phyloP scores from a whole-genome alignment of 2,888 invertebrate genomes.

The Drosophila setosimentum region DNA sequence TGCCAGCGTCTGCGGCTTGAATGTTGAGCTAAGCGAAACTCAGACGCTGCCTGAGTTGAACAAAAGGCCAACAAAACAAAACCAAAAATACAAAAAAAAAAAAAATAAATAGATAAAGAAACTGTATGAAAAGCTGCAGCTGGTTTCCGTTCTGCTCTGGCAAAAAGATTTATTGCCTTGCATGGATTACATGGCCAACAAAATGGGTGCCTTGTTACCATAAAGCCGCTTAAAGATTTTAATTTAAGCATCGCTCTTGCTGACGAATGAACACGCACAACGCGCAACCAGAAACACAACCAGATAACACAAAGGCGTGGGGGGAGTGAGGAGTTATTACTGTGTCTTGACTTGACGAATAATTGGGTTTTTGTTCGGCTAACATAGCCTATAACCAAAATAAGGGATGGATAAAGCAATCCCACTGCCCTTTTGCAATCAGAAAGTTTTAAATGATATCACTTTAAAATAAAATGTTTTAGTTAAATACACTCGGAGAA shows the following conservation, averaged over 20 bases:
- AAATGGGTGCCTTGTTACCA: conserved; percentile 58
- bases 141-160: conserved; percentile 53
- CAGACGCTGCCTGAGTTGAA: conserved; percentile 16
- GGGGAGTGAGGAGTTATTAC: background rate
- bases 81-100: conserved; percentile 2
- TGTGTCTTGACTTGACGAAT: conserved; percentile 19
- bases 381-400: conserved; percentile 4
- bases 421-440: background rate
- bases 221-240: conserved; percentile 75
- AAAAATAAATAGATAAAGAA: conserved; percentile 36
- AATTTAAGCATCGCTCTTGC: conserved; percentile 53
- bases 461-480: background rate
- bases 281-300: conserved; percentile 3
- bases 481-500: background rate
- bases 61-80: conserved; percentile 40
- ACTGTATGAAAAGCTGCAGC: conserved; percentile 54
- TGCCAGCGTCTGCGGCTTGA: conserved; percentile 45
- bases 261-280: conserved; percentile 39
- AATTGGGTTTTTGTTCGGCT: conserved; percentile 21
- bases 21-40: conserved; percentile 47
- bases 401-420: background rate
- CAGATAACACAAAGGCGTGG: conserved; percentile 5
- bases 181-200: conserved; percentile 53
- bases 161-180: conserved; percentile 70
- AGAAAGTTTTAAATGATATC: background rate